Evolutionary conservation across 37 sponge, comb jelly and placozoan genomes (phyloP).

Genomic region (Beroe ovata): DNA sequence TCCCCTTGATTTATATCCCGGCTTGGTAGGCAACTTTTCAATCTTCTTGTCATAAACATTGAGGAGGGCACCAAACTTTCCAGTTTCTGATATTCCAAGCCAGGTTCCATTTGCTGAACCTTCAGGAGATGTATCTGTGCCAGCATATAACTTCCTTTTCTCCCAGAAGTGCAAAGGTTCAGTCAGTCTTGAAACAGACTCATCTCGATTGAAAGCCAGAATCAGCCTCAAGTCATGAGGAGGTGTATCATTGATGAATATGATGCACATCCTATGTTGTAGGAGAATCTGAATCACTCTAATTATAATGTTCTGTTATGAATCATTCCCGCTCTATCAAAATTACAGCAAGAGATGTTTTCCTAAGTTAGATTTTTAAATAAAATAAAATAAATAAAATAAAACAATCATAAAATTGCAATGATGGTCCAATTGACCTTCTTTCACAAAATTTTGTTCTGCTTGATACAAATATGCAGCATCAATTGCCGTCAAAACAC

Average conservation of each 20-base stretch:
- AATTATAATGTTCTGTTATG: no score
- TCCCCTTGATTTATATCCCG: neutral
- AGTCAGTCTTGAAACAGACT: neutral
- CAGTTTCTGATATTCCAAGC: slow-evolving; percentile 6
- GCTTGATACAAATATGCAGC: no score
- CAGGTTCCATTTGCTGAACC: slow-evolving; percentile 30
- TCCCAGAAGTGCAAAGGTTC: slow-evolving; percentile 2
- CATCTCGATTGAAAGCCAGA: slow-evolving; percentile 50
- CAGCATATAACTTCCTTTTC: neutral
- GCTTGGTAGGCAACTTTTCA: neutral
- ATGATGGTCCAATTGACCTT: no score
- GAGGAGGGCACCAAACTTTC: neutral
- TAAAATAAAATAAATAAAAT: no score
- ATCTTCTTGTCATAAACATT: slow-evolving; percentile 7
- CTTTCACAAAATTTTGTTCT: no score
- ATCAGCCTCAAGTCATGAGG: slow-evolving; percentile 1
- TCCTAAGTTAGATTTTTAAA: no score
- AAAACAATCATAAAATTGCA: no score
- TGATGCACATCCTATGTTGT: slow-evolving; percentile 57
- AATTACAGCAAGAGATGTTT: no score
- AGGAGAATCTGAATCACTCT: no score
- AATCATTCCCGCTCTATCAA: no score
- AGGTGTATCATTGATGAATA: slow-evolving; percentile 28
- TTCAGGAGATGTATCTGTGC: slow-evolving; percentile 5
- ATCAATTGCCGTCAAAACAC: no score